phyloP scores from a whole-genome alignment of 2,113 vertebrate species.

The Phyllostomus hastatus region DNA sequence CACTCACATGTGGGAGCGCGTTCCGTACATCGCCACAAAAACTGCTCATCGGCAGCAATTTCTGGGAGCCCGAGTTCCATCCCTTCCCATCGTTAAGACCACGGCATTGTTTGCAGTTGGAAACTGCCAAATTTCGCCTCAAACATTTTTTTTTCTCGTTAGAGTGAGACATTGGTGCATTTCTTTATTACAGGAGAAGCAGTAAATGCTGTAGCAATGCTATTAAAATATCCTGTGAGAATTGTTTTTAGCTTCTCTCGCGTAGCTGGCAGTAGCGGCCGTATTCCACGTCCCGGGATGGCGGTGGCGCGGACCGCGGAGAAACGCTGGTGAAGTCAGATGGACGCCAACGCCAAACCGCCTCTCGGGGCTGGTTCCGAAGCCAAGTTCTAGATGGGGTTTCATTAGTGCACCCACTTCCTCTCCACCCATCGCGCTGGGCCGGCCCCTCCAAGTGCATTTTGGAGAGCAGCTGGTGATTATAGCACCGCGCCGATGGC shows the following conservation, averaged over 20 bases:
- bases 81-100: background rate
- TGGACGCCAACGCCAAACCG: background rate
- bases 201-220: background rate
- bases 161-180: background rate
- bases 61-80: background rate
- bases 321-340: background rate
- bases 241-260: background rate
- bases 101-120: background rate
- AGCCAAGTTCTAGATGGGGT: background rate
- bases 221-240: background rate
- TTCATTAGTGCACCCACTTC: background rate
- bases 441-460: background rate
- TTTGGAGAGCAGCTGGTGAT: background rate
- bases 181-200: background rate
- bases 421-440: background rate
- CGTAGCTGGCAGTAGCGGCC: background rate
- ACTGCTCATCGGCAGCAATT: background rate
- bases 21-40: background rate
- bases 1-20: no score
- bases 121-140: constrained; percentile 6
- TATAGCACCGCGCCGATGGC: background rate
- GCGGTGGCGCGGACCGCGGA: background rate
- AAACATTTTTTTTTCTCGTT: background rate
- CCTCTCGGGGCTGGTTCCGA: background rate
- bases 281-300: background rate